Evolutionary conservation across 2,113 vertebrate genomes (phyloP).

Genomic region (Pionites leucogaster): DNA sequence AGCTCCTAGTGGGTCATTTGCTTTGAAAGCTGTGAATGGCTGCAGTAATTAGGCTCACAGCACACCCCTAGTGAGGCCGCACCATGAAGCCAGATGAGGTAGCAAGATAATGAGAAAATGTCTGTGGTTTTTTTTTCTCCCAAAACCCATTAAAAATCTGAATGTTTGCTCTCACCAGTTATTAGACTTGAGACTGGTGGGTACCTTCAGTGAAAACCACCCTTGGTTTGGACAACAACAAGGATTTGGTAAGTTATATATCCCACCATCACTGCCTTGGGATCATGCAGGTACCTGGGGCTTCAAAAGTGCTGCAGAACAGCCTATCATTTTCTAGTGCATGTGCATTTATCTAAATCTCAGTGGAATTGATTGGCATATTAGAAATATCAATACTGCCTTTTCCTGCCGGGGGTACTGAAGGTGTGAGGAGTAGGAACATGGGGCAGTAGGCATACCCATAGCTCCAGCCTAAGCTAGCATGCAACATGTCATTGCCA

Average conservation of each 20-base stretch:
- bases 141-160: background rate
- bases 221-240: background rate
- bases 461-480: background rate
- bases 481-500: fast-evolving
- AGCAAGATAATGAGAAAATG: background rate
- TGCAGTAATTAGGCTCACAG: fast-evolving
- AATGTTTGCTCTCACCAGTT: background rate
- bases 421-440: background rate
- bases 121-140: background rate
- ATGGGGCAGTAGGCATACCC: background rate
- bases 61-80: background rate
- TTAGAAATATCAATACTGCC: background rate
- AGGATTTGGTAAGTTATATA: background rate
- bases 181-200: background rate
- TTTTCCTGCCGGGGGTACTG: background rate
- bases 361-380: background rate
- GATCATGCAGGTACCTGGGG: background rate
- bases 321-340: background rate
- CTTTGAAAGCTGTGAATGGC: background rate
- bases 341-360: background rate
- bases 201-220: background rate
- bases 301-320: background rate
- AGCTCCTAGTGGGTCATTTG: background rate
- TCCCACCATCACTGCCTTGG: background rate
- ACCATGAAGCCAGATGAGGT: background rate